Conservation (phyloP, 2,888 invertebrate species). For the Muscina levida region DNA sequence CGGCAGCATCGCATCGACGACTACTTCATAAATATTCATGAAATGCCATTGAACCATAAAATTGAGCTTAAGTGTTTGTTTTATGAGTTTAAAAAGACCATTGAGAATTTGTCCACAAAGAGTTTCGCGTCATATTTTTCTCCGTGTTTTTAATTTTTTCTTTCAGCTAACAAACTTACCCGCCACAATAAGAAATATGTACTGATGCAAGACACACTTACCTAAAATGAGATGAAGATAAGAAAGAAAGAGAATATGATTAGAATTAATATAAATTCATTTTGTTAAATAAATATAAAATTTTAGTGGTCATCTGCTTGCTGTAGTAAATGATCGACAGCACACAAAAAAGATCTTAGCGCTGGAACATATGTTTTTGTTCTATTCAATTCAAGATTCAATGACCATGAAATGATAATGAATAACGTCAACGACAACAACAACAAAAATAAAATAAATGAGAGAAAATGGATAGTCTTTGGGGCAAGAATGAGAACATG, state of each 20-base stretch:
- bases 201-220: constrained; percentile 67
- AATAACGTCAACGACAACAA: constrained; percentile 67
- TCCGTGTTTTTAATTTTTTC: too few relatives aligned
- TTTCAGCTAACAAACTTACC: constrained; percentile 46
- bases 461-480: too few relatives aligned
- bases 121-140: constrained; percentile 18
- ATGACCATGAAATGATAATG: constrained; percentile 75
- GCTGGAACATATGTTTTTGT: constrained; percentile 60
- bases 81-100: constrained; percentile 57
- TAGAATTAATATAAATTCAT: constrained; percentile 33
- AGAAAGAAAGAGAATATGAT: constrained; percentile 33
- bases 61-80: constrained; percentile 73
- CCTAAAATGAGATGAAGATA: constrained; percentile 70
- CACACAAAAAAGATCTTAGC: constrained; percentile 2
- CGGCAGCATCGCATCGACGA: neutral
- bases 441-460: constrained; percentile 56
- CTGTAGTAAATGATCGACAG: constrained; percentile 10
- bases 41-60: constrained; percentile 76
- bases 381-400: constrained; percentile 63
- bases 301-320: constrained; percentile 25
- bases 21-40: constrained; percentile 73
- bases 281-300: constrained; percentile 34
- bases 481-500: neutral
- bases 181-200: constrained; percentile 18
- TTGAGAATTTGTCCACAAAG: constrained; percentile 50